A percentile compares a stretch with the other conserved stretches of the same genome.
Conservation (phyloP, 2,797 vertebrate genomes). For the Megalops cyprinoides region DNA sequence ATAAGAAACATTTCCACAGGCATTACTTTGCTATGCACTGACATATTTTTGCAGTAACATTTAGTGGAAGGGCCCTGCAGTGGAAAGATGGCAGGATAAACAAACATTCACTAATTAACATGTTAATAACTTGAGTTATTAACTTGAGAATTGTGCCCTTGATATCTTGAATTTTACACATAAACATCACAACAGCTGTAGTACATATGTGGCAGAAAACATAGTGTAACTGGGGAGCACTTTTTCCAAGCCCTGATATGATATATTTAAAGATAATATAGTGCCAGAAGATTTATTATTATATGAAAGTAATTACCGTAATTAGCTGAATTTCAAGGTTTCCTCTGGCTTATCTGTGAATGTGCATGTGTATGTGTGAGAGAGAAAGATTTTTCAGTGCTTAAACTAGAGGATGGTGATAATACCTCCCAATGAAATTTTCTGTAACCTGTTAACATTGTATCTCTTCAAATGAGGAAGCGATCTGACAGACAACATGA, state of each 20-base stretch:
- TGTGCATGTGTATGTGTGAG: too few relatives aligned
- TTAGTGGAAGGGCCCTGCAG: neutral
- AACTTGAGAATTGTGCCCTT: neutral
- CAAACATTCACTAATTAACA: neutral
- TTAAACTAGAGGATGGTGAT: neutral
- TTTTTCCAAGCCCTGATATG: too few relatives aligned
- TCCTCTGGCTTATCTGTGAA: neutral
- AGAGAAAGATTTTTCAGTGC: neutral
- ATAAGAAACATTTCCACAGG: neutral
- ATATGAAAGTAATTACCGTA: too few relatives aligned
- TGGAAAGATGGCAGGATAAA: neutral
- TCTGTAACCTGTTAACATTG: neutral
- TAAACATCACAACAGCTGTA: too few relatives aligned
- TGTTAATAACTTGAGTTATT: neutral
- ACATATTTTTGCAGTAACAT: neutral
- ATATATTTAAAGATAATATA: too few relatives aligned
- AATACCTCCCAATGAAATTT: neutral
- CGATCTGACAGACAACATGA: too few relatives aligned
- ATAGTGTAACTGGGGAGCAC: too few relatives aligned
- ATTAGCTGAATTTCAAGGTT: neutral
- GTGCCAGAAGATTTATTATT: too few relatives aligned
- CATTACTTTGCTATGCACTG: neutral
- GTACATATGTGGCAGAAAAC: too few relatives aligned
- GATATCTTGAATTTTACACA: neutral
- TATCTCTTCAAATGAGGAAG: neutral